These are phyloP conservation scores for Stratiomys singularior DNA, from an alignment of 2,888 invertebrate species.

Conservation along the genomic window DNA sequence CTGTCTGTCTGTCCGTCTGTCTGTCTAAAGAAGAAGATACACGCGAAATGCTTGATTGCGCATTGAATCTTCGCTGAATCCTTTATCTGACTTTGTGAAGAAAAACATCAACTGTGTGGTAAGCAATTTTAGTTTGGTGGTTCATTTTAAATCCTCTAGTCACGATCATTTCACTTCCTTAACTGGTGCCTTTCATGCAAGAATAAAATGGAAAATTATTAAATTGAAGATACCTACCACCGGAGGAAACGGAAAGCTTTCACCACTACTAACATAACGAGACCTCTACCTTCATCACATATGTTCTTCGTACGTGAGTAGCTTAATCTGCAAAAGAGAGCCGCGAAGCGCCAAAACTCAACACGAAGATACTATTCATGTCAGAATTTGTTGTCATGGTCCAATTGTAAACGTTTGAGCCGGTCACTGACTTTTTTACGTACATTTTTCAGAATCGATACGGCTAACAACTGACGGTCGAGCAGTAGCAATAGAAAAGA, in stretches of 20 bases:
- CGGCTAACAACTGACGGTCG: background rate
- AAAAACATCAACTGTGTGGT: no score
- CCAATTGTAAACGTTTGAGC: conserved; percentile 27
- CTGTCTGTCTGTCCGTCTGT: no score
- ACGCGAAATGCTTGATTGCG: no score
- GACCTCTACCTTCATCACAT: background rate
- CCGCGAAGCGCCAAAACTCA: no score
- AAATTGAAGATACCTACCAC: no score
- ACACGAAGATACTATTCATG: background rate
- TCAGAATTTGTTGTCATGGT: conserved; percentile 22
- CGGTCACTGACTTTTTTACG: conserved; percentile 21
- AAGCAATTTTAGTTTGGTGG: no score
- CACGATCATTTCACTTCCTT: conserved; percentile 11
- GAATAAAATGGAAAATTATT: background rate
- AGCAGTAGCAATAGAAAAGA: no score
- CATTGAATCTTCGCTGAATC: no score
- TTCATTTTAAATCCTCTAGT: background rate
- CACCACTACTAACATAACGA: background rate
- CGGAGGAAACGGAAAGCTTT: background rate
- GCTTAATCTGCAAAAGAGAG: no score
- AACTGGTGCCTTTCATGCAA: background rate
- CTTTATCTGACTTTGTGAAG: no score
- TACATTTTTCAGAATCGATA: background rate
- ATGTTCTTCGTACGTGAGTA: no score
- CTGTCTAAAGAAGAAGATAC: no score